Percentiles rank a stretch among this genome's conserved stretches.
Conservation (phyloP, 2,113 vertebrate genomes). For the Sapayoa aenigma region DNA sequence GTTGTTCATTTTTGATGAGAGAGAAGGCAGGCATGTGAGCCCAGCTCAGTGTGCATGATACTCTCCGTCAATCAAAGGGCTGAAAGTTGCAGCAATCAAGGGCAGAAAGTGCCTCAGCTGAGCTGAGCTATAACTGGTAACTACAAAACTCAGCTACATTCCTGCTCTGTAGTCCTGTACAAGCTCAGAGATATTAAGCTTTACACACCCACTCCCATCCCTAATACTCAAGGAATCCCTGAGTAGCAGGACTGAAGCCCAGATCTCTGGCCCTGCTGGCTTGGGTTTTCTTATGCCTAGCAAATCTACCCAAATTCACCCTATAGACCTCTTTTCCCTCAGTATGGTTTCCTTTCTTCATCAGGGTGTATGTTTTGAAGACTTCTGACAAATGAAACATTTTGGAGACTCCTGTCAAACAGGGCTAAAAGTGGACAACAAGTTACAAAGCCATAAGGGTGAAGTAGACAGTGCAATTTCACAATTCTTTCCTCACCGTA, state of each 20-base stretch:
- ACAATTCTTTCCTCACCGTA: not conserved
- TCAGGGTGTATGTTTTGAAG: not conserved
- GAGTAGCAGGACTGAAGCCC: not conserved
- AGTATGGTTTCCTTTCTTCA: not conserved
- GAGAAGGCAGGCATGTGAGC: not conserved
- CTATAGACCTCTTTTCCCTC: not conserved
- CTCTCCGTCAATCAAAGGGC: not conserved
- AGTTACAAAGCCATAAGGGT: not conserved
- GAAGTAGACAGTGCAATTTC: not conserved
- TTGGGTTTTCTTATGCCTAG: not conserved
- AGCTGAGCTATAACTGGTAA: conserved; percentile 17
- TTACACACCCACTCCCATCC: not conserved
- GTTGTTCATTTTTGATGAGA: conserved; percentile 11
- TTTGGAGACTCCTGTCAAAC: not conserved
- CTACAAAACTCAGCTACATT: not conserved
- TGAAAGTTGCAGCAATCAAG: not conserved
- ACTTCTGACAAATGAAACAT: not conserved
- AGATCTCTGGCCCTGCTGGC: not conserved
- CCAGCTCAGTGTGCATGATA: not conserved
- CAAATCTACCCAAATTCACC: not conserved
- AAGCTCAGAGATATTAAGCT: not conserved
- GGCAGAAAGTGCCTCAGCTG: not conserved
- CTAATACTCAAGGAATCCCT: not conserved
- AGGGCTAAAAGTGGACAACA: not conserved
- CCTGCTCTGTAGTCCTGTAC: not conserved